Base-by-base conservation (phyloP, 2,888 invertebrate species). In the Thereva unica region DNA sequence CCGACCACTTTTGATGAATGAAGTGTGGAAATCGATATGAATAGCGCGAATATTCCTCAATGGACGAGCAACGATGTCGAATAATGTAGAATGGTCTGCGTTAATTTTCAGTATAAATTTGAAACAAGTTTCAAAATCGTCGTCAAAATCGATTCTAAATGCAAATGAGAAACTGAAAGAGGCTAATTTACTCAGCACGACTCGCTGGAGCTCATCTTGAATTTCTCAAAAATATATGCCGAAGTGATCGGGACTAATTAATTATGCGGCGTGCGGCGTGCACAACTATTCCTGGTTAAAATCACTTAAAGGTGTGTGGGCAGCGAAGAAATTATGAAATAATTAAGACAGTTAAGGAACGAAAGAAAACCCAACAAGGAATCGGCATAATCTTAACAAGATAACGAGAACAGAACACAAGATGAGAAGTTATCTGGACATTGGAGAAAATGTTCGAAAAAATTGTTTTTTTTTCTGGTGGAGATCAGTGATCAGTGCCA, bases 221-320 rank as follows among this genome's bases (percentile, higher is more conserved):
- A 50, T 50, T 45, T 38, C 40, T 50, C 61, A 61, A 61, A 55
- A 23, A 23, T 23, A 50, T 61, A 61, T 61, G 61, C 50, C 61
- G 44, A 57, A 57, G 38, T 57, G 66, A 66, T 66, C 66, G 45
- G 37, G 52, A 57, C 52, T 66, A 66, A 66, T 66, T 66, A 66
- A 66, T 66, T 66, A 66, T 66, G 66, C 57, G 52, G 66, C 61
- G 61, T 66, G 66, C 57, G 52, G 66, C 61, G 61, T 41, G 50
- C 50, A 61, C 41, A 61, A 50, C 61, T 50, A 61, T 61, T 61
- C 50, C 50, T 50, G 61, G 41, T 61, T 61, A 61, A 50, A 61
- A 50, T 50, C 49, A 49, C 50, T 50, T 61, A 50, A 61, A 40
- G 61, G 61, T 61, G 61, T 61, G 61, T 61, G 61, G 61, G 61